Evolutionary conservation across 2,888 invertebrate species (phyloP).

Genomic region (Erebia aethiops): DNA sequence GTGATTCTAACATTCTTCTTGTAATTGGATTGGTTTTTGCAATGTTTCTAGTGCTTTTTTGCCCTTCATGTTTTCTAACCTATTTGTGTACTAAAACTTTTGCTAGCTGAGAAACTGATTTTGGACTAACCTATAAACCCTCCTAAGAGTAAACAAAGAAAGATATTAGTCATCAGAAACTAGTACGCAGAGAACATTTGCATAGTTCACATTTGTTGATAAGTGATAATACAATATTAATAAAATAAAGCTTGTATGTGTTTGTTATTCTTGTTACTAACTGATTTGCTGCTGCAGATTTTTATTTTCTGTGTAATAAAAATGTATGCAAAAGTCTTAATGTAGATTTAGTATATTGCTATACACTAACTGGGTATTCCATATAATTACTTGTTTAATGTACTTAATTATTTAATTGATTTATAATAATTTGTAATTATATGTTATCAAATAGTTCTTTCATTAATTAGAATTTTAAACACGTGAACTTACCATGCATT

Average conservation of each 20-base stretch:
- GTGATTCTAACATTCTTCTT: conserved; percentile 75
- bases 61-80: conserved; percentile 50
- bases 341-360: not conserved
- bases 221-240: conserved; percentile 40
- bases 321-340: not conserved
- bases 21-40: conserved; percentile 44
- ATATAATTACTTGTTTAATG: not conserved
- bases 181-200: conserved; percentile 41
- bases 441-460: too few species aligned
- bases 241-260: conserved; percentile 33
- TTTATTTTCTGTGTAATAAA: conserved; percentile 3
- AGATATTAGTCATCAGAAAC: conserved; percentile 39
- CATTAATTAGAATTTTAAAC: too few species aligned
- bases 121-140: conserved; percentile 44
- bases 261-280: conserved; percentile 29
- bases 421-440: not conserved
- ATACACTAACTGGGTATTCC: not conserved
- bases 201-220: conserved; percentile 41
- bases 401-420: not conserved
- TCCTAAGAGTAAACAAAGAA: conserved; percentile 43
- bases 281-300: conserved; percentile 1
- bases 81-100: conserved; percentile 21
- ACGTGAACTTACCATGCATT: too few species aligned
- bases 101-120: conserved; percentile 8
- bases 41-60: conserved; percentile 47